A percentile compares a stretch with the other conserved stretches of the same genome.
Evolutionary conservation across 2,113 vertebrate species (phyloP).

Genomic region (Emberiza fucata): DNA sequence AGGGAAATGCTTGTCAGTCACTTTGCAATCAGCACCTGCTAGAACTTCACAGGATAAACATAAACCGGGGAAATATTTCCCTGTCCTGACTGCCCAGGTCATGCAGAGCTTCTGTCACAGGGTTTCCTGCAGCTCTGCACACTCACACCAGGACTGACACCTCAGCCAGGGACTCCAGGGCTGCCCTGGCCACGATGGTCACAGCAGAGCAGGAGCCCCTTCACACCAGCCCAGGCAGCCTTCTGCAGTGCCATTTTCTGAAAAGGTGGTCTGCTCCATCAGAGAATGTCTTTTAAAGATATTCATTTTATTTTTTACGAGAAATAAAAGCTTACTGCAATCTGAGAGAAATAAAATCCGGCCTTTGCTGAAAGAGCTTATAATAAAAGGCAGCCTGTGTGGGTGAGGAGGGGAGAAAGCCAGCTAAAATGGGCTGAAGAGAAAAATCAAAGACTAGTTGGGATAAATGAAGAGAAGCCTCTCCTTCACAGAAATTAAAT

Average conservation of each 20-base stretch:
- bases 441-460: conserved; percentile 29
- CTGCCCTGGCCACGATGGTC: background rate
- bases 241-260: background rate
- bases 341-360: background rate
- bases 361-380: background rate
- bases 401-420: background rate
- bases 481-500: conserved; percentile 10
- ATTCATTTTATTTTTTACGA: background rate
- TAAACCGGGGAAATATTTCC: background rate
- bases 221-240: background rate
- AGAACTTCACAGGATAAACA: background rate
- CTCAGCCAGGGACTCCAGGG: too few relatives aligned
- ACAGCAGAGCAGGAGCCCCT: background rate
- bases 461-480: background rate
- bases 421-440: background rate
- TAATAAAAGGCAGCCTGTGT: background rate
- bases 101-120: background rate
- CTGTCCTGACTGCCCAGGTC: background rate
- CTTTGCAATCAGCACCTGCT: background rate
- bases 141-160: accelerated
- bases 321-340: conserved; percentile 1
- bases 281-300: background rate
- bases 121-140: background rate
- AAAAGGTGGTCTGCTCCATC: background rate
- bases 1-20: background rate